Base-by-base conservation (phyloP, 1,140 invertebrate genomes). In the Nebria ingens region DNA sequence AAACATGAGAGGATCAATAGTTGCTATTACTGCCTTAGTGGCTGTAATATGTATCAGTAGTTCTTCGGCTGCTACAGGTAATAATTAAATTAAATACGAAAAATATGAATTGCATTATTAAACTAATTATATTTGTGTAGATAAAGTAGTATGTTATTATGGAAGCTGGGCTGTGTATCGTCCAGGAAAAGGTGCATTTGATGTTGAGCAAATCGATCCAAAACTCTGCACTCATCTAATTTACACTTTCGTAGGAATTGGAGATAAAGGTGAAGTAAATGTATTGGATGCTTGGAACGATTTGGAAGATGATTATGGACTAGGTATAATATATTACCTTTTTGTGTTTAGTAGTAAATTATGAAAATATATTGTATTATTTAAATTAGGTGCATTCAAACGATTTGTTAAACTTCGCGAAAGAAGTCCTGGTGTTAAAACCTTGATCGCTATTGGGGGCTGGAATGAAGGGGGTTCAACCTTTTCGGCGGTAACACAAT, bases 151-250 rank as follows among this genome's bases (percentile, higher is more conserved):
- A 0, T 89, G 86, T 61, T 89, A 89, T 66, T 82, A 81, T 59
- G 85, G 83, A 4, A 84, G 79, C 17, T 89, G 86, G 86, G 78
- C 86, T 0, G 77, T 78, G 1, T 88, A 87, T 63, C 75, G 87
- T 34, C 72, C 68, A 1, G 79, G 75, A 11, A 68, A 73, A 51
- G 85, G 86, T 12, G 79, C 80, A 68, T 86, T 83, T 61, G 74
- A 76, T 9, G 77, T 87, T 0, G 74, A 77, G 25, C 58, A 85
- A 51, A 81, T 92, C 11, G 80, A 89, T 65, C 74, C 85, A 0
- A 66, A 70, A 19, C 68, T 88, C 0, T 90, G 86, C 64, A 86
- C 86, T 0, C 86, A 90, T 68, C 59, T 87, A 21, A 76, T 88
- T 22, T 89, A 89, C 61, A 68, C 80, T 0, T 90, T 89, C 63